Base-by-base conservation (phyloP, 2,888 invertebrate species). In the Polietes domitor region DNA sequence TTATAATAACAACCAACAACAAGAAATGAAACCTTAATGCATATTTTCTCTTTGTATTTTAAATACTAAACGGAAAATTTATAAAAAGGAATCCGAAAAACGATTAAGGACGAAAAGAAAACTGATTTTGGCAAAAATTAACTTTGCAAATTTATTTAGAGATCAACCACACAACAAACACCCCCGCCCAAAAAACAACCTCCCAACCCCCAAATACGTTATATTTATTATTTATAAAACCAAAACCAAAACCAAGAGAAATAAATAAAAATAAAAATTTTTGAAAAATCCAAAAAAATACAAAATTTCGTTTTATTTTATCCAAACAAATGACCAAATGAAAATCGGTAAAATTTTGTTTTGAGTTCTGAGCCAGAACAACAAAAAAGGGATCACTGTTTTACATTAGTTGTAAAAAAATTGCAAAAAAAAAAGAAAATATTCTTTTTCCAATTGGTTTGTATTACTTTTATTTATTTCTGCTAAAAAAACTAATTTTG, bases 41-140 rank as follows among this genome's bases (percentile, higher is more conserved):
- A 86, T 89, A 79, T 87, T 87, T 89, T 88, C 85, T 86, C 82
- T 86, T 78, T 88, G 90, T 89, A 89, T 90, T 90, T 81, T 85
- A 90, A 89, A 89, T 89, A 89, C 89, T 83, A 87, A 86, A 86
- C 85, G 81, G 88, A 77, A 74, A 82, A 83, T 79, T 79, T 68
- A 77, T 77, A 61, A 68, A 55, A 55, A 79, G 21, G 71, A 43
- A 41, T 76, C 10, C 21, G 28, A 65, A 73, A 82, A 41, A 41
- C 28, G 9, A 41, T 17, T 37, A 68, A 68, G 43, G 24, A 68
- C 43, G 26, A 58, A 50, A 80, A 32, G 47, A 73, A 75, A 77
- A 81, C 84, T 81, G 84, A 84, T 81, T 79, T 84, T 84, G 84
- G 84, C 84, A 81, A 84, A 81, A 19, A 86, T 85, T 79, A 87